Conservation (phyloP, 2,797 vertebrate species). For the Hippoglossus hippoglossus region DNA sequence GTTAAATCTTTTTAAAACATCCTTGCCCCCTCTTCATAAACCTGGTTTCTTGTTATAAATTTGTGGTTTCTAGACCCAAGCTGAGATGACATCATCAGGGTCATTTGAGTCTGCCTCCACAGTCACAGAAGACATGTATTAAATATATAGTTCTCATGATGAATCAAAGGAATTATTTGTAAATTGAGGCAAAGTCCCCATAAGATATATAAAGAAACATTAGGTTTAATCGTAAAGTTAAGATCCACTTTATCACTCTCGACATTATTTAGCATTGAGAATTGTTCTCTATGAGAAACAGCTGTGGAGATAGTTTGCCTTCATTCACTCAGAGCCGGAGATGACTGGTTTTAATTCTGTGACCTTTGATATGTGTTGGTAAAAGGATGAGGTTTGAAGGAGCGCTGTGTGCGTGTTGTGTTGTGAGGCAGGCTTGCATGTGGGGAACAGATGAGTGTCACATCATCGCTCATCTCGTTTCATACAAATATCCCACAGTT, state of each 20-base stretch:
- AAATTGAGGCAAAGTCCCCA: neutral
- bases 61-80: neutral
- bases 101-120: neutral
- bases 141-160: neutral
- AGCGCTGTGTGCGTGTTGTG: neutral
- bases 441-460: slow-evolving; percentile 33
- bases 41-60: neutral
- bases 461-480: slow-evolving; percentile 49
- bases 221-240: neutral
- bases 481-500: slow-evolving; percentile 54
- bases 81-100: neutral
- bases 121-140: neutral
- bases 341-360: slow-evolving; percentile 1
- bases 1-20: neutral
- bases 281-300: neutral
- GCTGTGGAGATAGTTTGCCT: neutral
- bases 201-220: neutral
- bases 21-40: neutral
- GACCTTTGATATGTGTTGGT: neutral
- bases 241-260: neutral
- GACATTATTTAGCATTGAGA: neutral
- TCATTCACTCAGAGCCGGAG: neutral
- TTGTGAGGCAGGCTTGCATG: slow-evolving; percentile 11
- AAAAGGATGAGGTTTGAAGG: neutral
- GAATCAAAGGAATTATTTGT: neutral